Evolutionary conservation across 2,113 vertebrate genomes (phyloP), one percentile per base, ranked within the genome.

Genomic region (Lethenteron camtschaticum): DNA sequence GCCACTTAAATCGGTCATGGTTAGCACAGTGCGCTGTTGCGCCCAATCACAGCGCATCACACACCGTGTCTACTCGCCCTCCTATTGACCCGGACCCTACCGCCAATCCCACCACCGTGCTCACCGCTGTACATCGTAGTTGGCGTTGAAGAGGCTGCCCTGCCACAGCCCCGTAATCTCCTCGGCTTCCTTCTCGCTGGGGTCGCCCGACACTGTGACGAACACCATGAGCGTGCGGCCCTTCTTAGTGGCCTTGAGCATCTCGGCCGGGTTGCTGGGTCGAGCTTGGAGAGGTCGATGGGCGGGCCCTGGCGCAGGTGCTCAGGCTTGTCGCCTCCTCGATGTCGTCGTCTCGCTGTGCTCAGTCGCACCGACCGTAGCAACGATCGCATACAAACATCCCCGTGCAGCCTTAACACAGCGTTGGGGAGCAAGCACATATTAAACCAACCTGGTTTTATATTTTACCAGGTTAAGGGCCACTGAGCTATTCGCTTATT

Each of bases 211-310:
- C 71, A 99, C 87, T 0, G 88, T 87, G 2, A 85, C 89, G 58
- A 99, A 99, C 75, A 99, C 87, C 92, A 99, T 99, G 71, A 99
- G 75, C 0, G 94, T 97, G 76, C 86, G 85, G 69, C 94, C 94
- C 73, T 94, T 99, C 75, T 95, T 99, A 0, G 92, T 94, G 83
- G 94, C 79, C 71, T 87, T 85, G 70, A 99, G 75, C 55, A 99
- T 82, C 57, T 87, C 88, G 75, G 96, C 89, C 1, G 94, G 94
- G 58, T 89, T 91, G 69, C 85, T 83, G 0, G 75, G 72, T 96
- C 89, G 66, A 97, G 75, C 76, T 89, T 86, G 2, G 87, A 85
- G 74, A 99, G 92, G 73, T 99, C 92, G 1, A 99, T 79, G 0
- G 89, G 86, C 1, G 89, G 85, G 1, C 89, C 76, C 70, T 88